These are phyloP conservation scores for Asarcornis scutulata DNA, from an alignment of 2,113 vertebrate genomes.

Conservation along the genomic window DNA sequence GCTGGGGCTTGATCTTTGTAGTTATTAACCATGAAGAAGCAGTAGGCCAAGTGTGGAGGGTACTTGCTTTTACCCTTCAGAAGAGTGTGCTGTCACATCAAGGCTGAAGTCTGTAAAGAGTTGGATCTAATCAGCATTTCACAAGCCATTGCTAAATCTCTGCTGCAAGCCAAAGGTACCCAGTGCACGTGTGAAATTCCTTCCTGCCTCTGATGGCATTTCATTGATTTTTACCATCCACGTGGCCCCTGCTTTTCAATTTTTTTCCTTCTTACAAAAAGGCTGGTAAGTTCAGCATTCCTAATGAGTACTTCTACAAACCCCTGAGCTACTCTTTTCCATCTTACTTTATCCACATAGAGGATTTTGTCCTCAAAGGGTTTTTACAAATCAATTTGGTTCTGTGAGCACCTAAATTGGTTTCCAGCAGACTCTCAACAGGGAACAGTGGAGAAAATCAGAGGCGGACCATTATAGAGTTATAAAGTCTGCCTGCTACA, in stretches of 20 bases:
- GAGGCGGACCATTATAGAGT: too few species aligned
- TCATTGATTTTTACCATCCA: neutral
- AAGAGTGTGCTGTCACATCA: fast-evolving
- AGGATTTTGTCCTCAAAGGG: neutral
- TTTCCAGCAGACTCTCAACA: neutral
- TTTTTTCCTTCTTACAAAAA: neutral
- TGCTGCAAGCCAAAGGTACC: neutral
- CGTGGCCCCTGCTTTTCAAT: neutral
- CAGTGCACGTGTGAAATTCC: neutral
- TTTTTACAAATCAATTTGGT: neutral
- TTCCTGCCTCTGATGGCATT: neutral
- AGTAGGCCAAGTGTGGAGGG: neutral
- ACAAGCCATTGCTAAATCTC: neutral
- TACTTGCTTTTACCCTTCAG: neutral
- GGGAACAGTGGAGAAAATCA: too few species aligned
- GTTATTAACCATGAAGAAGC: neutral
- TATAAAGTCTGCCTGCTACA: too few species aligned
- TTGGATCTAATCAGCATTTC: neutral
- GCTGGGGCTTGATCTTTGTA: neutral
- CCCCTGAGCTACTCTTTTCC: neutral
- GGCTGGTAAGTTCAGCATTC: neutral
- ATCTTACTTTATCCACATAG: neutral
- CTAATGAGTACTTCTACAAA: neutral
- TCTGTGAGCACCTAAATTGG: neutral
- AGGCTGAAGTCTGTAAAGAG: neutral